Evolutionary conservation across 1,140 invertebrate genomes (phyloP).

Genomic region (Apis dorsata): DNA sequence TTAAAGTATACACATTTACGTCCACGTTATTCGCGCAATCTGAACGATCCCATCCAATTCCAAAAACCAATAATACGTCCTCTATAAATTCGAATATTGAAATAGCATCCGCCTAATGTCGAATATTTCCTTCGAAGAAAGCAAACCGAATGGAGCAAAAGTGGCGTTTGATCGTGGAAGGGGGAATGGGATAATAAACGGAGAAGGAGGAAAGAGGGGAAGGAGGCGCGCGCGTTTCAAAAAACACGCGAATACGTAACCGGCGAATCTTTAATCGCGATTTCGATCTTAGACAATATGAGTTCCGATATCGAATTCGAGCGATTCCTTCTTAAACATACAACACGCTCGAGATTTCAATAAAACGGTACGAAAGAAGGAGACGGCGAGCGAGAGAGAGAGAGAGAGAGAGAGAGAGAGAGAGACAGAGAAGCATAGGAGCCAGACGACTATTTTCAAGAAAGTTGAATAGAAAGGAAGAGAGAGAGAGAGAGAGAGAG

Average conservation of each 20-base stretch:
- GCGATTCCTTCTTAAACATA: slow-evolving; percentile 33
- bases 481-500: background rate
- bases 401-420: no score
- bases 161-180: background rate
- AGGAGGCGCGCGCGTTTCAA: background rate
- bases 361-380: slow-evolving; percentile 16
- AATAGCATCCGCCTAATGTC: background rate
- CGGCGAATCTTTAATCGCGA: slow-evolving; percentile 15
- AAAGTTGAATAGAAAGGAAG: no score
- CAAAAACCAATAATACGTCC: background rate
- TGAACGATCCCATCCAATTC: background rate
- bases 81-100: background rate
- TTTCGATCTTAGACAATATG: slow-evolving; percentile 7
- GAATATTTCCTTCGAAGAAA: background rate
- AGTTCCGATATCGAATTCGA: background rate
- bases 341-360: slow-evolving; percentile 25
- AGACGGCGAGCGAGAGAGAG: background rate
- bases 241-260: background rate
- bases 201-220: background rate
- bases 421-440: no score
- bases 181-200: background rate
- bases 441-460: no score
- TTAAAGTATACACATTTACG: no score
- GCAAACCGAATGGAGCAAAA: slow-evolving; percentile 6
- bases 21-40: no score